Base-by-base conservation (phyloP, 2,888 invertebrate genomes). In the Chymomyza fuscimana region DNA sequence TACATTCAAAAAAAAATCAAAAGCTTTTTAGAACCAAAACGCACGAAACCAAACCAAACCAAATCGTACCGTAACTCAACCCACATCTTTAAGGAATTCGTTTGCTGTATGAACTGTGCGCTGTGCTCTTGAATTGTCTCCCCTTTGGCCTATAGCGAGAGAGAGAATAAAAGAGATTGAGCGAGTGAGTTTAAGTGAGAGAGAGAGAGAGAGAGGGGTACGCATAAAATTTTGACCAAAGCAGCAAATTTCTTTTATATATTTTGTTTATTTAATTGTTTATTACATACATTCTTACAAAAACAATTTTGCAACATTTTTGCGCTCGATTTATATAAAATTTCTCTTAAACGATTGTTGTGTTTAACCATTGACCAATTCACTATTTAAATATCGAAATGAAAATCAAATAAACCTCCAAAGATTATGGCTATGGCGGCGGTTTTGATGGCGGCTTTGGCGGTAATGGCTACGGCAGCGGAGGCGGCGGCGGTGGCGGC, bases 401-500 rank as follows among this genome's bases (percentile, higher is more conserved):
- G 15, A 1, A 9, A 2, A 54, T 54, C 52, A 9, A 19, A 54
- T 54, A 56, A 73, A 65, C 36, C 25, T 52, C 50, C 74, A 76
- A 79, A 95, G 96, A 96, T 94, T 96, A 96, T 78, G 91, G 90
- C 80, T 91, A 91, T 87, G 89, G 91, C 87, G 90, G 90, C 85
- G 88, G 86, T 87, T 90, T 86, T 81, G 90, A 90, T 94, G 95
- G 96, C 95, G 94, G 95, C 92, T 95, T 95, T 94, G 96, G 95
- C 94, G 95, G 95, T 94, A 96, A 96, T 93, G 96, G 96, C 94
- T 96, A 96, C 94, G 96, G 96, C 93, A 94, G 93, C 93, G 91
- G 90, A 92, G 96, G 96, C 93, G 95, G 96, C 93, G 96, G 96
- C 93, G 19, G n/a, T 32, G 96, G 96, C 93, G 96, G 96, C 93